These are phyloP conservation scores for Prunella fulvescens DNA, from an alignment of 2,113 vertebrate species.

Conservation along the genomic window DNA sequence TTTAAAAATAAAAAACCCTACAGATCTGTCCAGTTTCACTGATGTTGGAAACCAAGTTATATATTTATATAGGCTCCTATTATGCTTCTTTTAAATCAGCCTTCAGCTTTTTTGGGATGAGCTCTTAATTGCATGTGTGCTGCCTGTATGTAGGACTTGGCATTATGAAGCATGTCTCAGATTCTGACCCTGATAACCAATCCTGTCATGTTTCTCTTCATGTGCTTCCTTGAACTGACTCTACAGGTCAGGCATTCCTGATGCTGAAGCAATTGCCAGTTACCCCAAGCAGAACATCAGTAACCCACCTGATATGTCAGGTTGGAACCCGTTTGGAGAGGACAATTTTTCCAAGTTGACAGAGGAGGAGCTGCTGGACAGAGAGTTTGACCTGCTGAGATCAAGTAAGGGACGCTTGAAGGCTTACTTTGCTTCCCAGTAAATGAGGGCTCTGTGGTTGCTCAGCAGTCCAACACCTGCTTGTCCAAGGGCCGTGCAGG, in stretches of 20 bases:
- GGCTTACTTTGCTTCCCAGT: constrained; percentile 84
- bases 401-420: constrained; percentile 91
- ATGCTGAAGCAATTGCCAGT: constrained; percentile 67
- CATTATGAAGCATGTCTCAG: background rate
- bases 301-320: constrained; percentile 95
- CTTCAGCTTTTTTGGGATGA: background rate
- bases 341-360: constrained; percentile 97
- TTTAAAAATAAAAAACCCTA: background rate
- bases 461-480: constrained; percentile 51
- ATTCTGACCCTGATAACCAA: background rate
- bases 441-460: constrained; percentile 56
- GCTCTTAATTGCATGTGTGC: background rate
- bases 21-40: background rate
- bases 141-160: background rate
- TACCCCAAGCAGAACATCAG: constrained; percentile 77
- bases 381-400: constrained; percentile 97
- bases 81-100: background rate
- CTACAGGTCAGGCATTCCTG: constrained; percentile 72
- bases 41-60: background rate
- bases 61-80: background rate
- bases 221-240: background rate
- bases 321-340: constrained; percentile 97
- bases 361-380: constrained; percentile 95
- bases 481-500: background rate
- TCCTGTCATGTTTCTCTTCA: background rate